phyloP scores from a whole-genome alignment of 2,113 vertebrate genomes.

The Arizona elegans region DNA sequence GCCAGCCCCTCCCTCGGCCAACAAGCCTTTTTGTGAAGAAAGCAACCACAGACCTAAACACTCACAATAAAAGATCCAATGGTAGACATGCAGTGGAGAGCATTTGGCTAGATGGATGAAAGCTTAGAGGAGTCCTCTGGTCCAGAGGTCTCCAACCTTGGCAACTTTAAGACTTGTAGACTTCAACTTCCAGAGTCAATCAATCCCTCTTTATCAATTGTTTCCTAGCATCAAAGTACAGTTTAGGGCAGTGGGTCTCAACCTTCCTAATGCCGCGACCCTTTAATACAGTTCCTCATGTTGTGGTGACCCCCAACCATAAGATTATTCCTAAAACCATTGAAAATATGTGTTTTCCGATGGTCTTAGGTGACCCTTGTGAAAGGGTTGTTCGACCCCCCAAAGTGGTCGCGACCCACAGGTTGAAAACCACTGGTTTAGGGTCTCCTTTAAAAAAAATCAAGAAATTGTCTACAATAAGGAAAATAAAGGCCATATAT shows the following conservation, averaged over 20 bases:
- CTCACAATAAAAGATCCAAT: background rate
- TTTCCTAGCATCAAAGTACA: background rate
- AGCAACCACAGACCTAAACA: background rate
- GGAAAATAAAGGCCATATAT: background rate
- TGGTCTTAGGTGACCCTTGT: no score
- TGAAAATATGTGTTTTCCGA: no score
- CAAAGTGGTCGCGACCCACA: no score
- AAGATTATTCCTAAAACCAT: no score
- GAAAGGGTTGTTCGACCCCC: no score
- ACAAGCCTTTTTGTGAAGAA: background rate
- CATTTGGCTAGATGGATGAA: background rate
- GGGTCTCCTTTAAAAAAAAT: background rate
- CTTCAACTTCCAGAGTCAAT: background rate
- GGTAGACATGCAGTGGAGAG: background rate
- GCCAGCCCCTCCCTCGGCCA: background rate
- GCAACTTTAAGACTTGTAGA: no score
- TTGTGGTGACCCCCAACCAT: no score
- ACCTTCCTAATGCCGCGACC: no score
- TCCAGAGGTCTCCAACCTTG: no score
- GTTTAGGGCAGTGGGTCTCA: background rate
- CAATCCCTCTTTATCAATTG: background rate
- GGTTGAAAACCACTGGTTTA: background rate
- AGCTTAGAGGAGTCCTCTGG: background rate
- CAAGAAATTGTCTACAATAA: background rate
- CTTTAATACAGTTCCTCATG: no score